A percentile compares a stretch with the other conserved stretches of the same genome.
Conservation (phyloP, 2,113 vertebrate genomes). For the Proterorhinus semilunaris region DNA sequence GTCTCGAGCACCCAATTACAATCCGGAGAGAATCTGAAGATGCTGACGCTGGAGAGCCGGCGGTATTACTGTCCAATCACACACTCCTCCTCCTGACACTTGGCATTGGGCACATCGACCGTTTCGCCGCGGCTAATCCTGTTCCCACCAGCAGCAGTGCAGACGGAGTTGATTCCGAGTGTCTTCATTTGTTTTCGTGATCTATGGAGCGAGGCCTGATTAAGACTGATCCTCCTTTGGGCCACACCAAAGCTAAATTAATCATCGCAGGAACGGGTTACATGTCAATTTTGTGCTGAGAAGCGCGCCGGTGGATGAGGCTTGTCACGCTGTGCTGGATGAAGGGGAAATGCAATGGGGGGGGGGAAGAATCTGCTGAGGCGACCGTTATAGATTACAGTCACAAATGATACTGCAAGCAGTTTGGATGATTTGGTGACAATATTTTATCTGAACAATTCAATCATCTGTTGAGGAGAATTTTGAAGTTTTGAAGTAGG, state of each 20-base stretch:
- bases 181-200: constrained; percentile 62
- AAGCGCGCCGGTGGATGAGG: constrained; percentile 56
- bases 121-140: constrained; percentile 49
- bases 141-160: constrained; percentile 38
- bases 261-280: constrained; percentile 69
- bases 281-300: constrained; percentile 61
- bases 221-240: constrained; percentile 60
- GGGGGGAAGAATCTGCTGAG: constrained; percentile 54
- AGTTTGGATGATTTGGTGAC: constrained; percentile 15
- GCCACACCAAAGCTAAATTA: constrained; percentile 58
- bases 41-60: constrained; percentile 46
- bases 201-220: constrained; percentile 52
- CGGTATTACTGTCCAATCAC: constrained; percentile 63
- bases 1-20: constrained; percentile 66
- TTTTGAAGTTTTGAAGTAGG: background rate
- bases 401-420: background rate
- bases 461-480: background rate
- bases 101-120: constrained; percentile 48
- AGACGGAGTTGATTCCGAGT: constrained; percentile 59
- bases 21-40: constrained; percentile 52
- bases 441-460: constrained; percentile 1
- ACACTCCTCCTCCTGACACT: constrained; percentile 41
- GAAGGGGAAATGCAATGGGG: constrained; percentile 43
- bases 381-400: constrained; percentile 46
- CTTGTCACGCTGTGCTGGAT: constrained; percentile 48